phyloP scores from a whole-genome alignment of 2,113 vertebrate genomes.

The Caranx ignobilis region DNA sequence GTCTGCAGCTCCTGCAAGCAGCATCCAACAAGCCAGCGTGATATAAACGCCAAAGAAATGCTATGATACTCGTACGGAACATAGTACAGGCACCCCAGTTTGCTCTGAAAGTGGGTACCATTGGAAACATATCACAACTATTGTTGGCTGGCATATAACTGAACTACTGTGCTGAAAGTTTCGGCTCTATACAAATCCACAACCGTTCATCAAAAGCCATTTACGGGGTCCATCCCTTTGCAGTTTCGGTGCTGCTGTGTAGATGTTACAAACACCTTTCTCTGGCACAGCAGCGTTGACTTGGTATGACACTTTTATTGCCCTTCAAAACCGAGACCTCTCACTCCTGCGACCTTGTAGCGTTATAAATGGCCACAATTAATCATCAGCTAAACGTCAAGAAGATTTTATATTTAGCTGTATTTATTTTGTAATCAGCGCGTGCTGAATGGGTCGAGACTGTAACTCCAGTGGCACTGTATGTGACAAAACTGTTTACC shows the following conservation, averaged over 20 bases:
- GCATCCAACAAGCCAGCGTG: constrained; percentile 81
- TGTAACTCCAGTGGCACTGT: background rate
- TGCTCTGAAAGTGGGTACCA: constrained; percentile 9
- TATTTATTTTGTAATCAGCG: background rate
- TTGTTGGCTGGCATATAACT: constrained; percentile 48
- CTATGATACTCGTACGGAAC: constrained; percentile 12
- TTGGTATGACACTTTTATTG: constrained; percentile 74
- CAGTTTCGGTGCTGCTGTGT: constrained; percentile 56
- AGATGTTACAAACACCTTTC: constrained; percentile 2
- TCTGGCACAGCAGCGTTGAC: constrained; percentile 26
- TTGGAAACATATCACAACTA: constrained; percentile 31
- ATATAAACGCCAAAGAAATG: constrained; percentile 62
- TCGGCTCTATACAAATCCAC: constrained; percentile 64
- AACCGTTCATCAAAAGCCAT: constrained; percentile 62
- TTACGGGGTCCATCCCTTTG: constrained; percentile 50
- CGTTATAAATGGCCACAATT: constrained; percentile 53
- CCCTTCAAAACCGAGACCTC: constrained; percentile 67
- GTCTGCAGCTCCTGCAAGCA: constrained; percentile 84
- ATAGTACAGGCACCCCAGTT: background rate
- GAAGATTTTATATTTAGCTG: constrained; percentile 14
- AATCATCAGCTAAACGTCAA: constrained; percentile 32
- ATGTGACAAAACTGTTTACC: background rate
- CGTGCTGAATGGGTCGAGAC: background rate
- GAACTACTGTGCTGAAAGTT: constrained; percentile 78
- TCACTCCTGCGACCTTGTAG: constrained; percentile 66